Conservation (phyloP, 2,888 invertebrate genomes). For the Torymus auratus region DNA sequence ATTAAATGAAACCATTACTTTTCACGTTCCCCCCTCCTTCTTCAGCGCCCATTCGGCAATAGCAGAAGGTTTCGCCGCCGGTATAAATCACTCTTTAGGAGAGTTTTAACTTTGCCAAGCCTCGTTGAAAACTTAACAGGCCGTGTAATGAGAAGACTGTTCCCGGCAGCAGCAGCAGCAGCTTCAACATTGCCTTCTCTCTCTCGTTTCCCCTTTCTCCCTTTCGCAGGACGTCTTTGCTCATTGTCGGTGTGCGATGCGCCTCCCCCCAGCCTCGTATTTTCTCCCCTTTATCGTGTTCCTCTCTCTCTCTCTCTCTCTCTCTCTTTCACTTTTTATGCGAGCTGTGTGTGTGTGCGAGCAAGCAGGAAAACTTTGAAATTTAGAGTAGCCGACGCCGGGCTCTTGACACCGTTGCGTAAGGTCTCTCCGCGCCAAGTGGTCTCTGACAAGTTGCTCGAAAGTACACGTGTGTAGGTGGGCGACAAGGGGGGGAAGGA, state of each 20-base stretch:
- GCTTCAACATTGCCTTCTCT: background rate
- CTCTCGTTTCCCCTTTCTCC: background rate
- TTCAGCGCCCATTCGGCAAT: slow-evolving; percentile 3
- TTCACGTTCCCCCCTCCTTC: background rate
- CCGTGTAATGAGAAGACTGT: slow-evolving; percentile 67
- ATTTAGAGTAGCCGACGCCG: slow-evolving; percentile 8
- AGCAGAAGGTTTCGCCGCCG: slow-evolving; percentile 45
- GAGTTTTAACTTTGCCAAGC: slow-evolving; percentile 64
- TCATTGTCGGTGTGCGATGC: background rate
- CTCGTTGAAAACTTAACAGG: slow-evolving; percentile 72
- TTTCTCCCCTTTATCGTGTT: slow-evolving; percentile 31
- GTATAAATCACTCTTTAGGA: slow-evolving; percentile 69
- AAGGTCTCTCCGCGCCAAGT: background rate
- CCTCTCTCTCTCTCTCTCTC: slow-evolving; percentile 16
- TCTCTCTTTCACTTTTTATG: background rate
- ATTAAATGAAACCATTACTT: too few relatives aligned
- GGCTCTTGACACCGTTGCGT: slow-evolving; percentile 22
- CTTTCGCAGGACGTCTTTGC: slow-evolving; percentile 2
- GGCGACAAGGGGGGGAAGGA: background rate
- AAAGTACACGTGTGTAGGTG: background rate
- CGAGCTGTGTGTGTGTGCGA: too few relatives aligned
- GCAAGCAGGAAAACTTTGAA: background rate
- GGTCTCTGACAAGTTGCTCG: background rate
- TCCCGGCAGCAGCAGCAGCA: slow-evolving; percentile 2
- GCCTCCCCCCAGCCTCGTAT: slow-evolving; percentile 36